phyloP scores from a whole-genome alignment of 2,113 vertebrate species.

The Octodon degus region DNA sequence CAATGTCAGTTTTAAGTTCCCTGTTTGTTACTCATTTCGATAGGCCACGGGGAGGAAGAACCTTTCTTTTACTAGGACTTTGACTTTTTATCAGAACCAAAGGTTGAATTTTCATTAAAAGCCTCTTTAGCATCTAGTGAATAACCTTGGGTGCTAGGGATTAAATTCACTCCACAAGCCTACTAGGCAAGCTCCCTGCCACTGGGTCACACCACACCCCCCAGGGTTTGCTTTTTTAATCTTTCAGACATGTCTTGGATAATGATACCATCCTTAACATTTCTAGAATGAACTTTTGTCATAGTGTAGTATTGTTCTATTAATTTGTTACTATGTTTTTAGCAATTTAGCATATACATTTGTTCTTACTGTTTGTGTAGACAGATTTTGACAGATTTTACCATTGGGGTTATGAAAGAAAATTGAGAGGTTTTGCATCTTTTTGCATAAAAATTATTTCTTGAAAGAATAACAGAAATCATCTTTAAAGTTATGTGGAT shows the following conservation, averaged over 20 bases:
- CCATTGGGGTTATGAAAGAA: constrained; percentile 1
- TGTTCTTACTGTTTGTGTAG: not conserved
- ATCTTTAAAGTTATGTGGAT: not conserved
- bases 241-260: constrained; percentile 53
- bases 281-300: constrained; percentile 21
- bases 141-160: not conserved
- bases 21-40: not conserved
- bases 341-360: constrained; percentile 28
- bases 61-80: constrained; percentile 26
- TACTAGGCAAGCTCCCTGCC: not conserved
- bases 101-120: constrained; percentile 46
- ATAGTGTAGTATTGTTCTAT: not conserved
- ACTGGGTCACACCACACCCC: not conserved
- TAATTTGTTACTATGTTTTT: constrained; percentile 22
- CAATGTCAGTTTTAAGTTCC: not conserved
- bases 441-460: not conserved
- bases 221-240: constrained; percentile 26
- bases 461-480: not conserved
- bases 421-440: not conserved
- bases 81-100: constrained; percentile 36
- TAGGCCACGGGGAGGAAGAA: not conserved
- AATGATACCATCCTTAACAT: not conserved
- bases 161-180: not conserved
- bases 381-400: constrained; percentile 13
- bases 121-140: not conserved